phyloP scores from a whole-genome alignment of 2,888 invertebrate genomes.

The Pelosia muscerda region DNA sequence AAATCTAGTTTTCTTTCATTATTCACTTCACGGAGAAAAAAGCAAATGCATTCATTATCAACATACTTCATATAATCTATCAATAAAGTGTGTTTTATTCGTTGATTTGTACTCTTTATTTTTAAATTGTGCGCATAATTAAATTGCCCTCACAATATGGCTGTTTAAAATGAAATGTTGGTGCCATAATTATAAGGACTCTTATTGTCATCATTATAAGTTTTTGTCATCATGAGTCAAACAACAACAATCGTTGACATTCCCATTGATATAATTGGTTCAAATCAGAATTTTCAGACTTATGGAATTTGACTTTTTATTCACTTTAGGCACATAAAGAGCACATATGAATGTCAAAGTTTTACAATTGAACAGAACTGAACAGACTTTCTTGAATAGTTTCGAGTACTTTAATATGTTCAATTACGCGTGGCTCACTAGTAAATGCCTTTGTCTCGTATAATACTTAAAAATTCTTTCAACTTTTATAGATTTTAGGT shows the following conservation, averaged over 20 bases:
- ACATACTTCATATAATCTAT: not conserved
- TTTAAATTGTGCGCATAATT: not conserved
- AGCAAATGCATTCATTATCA: not conserved
- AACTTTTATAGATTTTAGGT: no score
- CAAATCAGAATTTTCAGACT: not conserved
- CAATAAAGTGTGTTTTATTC: not conserved
- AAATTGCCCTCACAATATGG: not conserved
- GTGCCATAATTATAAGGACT: not conserved
- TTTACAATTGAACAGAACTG: no score
- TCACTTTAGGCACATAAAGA: no score
- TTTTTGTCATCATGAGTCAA: not conserved
- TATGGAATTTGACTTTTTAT: no score
- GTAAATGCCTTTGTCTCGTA: no score
- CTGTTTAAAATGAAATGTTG: not conserved
- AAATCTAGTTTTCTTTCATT: not conserved
- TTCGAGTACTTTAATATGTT: no score
- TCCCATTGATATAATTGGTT: not conserved
- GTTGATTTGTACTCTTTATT: not conserved
- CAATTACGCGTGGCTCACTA: no score
- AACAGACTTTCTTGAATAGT: no score
- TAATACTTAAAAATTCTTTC: no score
- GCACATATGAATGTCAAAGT: no score
- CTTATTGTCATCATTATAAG: not conserved
- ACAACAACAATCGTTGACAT: not conserved
- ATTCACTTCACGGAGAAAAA: not conserved